These are phyloP conservation scores for Clunio marinus DNA, from an alignment of 2,888 invertebrate genomes.

Conservation along the genomic window DNA sequence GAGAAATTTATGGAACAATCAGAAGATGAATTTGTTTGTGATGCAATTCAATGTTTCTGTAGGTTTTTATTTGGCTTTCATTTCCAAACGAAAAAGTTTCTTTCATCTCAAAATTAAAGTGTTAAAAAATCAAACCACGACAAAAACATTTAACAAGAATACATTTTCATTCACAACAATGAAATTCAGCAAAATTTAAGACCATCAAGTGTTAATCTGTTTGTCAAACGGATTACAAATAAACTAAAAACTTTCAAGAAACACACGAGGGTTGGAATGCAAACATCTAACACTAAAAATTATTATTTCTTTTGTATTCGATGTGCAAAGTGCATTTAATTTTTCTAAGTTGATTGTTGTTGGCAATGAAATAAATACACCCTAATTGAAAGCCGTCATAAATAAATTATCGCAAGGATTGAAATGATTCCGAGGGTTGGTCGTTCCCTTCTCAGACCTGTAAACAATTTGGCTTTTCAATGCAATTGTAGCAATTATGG, in stretches of 20 bases:
- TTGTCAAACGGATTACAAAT: constrained; percentile 34
- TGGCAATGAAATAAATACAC: constrained; percentile 29
- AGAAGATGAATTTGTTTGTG: not conserved
- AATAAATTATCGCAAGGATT: constrained; percentile 28
- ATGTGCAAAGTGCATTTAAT: constrained; percentile 39
- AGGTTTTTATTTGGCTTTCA: not conserved
- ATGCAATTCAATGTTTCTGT: not conserved
- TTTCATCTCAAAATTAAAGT: not conserved
- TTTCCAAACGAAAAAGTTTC: not conserved
- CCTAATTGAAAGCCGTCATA: constrained; percentile 39
- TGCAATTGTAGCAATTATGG: constrained; percentile 26
- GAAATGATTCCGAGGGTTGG: constrained; percentile 18
- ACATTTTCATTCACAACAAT: not conserved
- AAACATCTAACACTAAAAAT: not conserved
- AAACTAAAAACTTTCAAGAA: not conserved
- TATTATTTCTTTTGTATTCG: not conserved
- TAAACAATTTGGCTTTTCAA: not conserved
- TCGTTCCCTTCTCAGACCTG: not conserved
- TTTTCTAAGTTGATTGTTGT: constrained; percentile 28
- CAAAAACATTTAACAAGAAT: too few relatives aligned
- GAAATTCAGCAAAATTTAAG: not conserved
- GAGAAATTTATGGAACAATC: not conserved
- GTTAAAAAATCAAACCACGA: not conserved
- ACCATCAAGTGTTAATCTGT: constrained; percentile 37
- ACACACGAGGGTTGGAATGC: not conserved